Percentiles rank a stretch among this genome's conserved stretches.
These are phyloP conservation scores for Xenentodon cancila DNA, from an alignment of 2,797 vertebrate genomes.

Conservation along the genomic window DNA sequence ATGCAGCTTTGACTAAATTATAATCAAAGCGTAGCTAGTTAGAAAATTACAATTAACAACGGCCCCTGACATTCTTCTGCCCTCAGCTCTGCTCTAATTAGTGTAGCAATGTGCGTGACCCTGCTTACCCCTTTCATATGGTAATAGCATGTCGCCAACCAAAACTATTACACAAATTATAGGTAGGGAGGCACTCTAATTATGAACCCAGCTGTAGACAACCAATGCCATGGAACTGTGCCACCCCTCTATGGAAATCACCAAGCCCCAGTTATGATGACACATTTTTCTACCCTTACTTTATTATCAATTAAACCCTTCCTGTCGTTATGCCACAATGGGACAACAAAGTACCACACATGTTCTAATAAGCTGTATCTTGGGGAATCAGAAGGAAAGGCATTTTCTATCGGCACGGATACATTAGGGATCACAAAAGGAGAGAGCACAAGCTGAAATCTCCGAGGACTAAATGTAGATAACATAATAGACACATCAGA, in stretches of 20 bases:
- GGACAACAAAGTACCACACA: slow-evolving; percentile 32
- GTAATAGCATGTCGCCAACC: slow-evolving; percentile 84
- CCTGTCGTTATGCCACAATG: slow-evolving; percentile 58
- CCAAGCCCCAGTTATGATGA: slow-evolving; percentile 57
- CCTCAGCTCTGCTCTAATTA: slow-evolving; percentile 82
- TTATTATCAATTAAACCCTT: slow-evolving; percentile 65
- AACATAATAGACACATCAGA: slow-evolving; percentile 4
- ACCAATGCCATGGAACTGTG: slow-evolving; percentile 73
- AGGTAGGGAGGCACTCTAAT: slow-evolving; percentile 84
- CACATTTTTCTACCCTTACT: slow-evolving; percentile 62
- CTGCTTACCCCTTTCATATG: slow-evolving; percentile 87
- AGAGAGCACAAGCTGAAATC: slow-evolving; percentile 5
- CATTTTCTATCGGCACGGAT: slow-evolving; percentile 35
- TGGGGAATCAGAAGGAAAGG: slow-evolving; percentile 44
- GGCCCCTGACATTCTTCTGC: slow-evolving; percentile 84
- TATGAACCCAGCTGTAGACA: slow-evolving; percentile 82
- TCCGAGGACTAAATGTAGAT: slow-evolving; percentile 13
- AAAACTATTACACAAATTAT: slow-evolving; percentile 88
- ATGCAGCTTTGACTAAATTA: slow-evolving; percentile 81
- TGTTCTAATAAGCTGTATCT: slow-evolving; percentile 56
- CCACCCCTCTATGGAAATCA: slow-evolving; percentile 62
- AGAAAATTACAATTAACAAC: slow-evolving; percentile 85
- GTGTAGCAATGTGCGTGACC: slow-evolving; percentile 81
- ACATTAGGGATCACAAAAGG: slow-evolving; percentile 26
- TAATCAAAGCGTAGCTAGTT: slow-evolving; percentile 86